Percentiles rank a stretch among this genome's conserved stretches.
These are phyloP conservation scores for Falco cherrug DNA, from an alignment of 2,797 vertebrate genomes.

Conservation along the genomic window DNA sequence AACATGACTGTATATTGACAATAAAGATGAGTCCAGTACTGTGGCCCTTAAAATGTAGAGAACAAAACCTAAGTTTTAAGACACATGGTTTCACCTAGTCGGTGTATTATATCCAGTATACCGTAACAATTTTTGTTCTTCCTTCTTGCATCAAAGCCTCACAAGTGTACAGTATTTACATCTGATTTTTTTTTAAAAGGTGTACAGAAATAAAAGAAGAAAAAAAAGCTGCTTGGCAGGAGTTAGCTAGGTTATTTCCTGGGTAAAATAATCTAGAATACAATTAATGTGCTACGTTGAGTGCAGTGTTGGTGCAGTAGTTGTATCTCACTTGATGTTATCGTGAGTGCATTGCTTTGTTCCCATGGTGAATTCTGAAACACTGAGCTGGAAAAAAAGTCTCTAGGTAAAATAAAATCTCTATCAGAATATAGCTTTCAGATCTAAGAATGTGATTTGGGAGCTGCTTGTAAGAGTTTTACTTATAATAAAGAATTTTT, in stretches of 20 bases:
- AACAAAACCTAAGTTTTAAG: not conserved
- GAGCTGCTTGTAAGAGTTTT: not conserved
- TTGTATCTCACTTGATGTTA: not conserved
- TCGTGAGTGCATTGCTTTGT: not conserved
- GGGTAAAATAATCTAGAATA: not conserved
- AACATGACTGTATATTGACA: not conserved
- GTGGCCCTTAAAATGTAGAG: not conserved
- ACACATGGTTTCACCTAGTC: not conserved
- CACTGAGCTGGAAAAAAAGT: not conserved
- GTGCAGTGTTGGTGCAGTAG: not conserved
- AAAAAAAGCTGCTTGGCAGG: not conserved
- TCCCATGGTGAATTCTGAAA: not conserved
- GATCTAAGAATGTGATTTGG: not conserved
- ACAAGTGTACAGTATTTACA: not conserved
- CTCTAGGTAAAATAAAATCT: not conserved
- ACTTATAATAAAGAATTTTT: not conserved
- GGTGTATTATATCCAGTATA: not conserved
- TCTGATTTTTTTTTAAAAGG: not conserved
- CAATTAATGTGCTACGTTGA: not conserved
- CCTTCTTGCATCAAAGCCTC: not conserved
- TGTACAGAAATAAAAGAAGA: not conserved
- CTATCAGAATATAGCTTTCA: not conserved
- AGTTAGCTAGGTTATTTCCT: not conserved
- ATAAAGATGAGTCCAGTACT: not conserved
- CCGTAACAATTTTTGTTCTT: not conserved